phyloP scores from a whole-genome alignment of 2,797 vertebrate species.

The Eulemur coronatus region DNA sequence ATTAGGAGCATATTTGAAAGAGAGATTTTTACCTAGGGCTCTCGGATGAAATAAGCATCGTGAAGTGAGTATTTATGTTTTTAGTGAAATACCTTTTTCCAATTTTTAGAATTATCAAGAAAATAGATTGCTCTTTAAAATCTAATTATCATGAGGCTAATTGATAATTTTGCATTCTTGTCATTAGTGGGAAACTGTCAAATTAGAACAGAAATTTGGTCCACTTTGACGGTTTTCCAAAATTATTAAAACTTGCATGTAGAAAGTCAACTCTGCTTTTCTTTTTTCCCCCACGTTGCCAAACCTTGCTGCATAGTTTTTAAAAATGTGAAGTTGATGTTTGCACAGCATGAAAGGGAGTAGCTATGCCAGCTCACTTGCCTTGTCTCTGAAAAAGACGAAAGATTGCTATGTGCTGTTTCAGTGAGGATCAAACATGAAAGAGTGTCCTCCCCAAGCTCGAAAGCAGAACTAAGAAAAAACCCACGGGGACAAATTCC shows the following conservation, averaged over 20 bases:
- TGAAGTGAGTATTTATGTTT: neutral
- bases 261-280: conserved; percentile 51
- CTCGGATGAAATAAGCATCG: conserved; percentile 20
- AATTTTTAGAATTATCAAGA: conserved; percentile 51
- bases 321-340: conserved; percentile 56
- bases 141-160: conserved; percentile 34
- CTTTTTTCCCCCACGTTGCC: conserved; percentile 33
- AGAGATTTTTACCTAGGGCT: neutral
- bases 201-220: conserved; percentile 58
- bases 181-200: conserved; percentile 49
- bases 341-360: conserved; percentile 47
- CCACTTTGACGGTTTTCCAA: conserved; percentile 63
- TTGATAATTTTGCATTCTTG: conserved; percentile 25
- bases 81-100: conserved; percentile 6
- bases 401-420: conserved; percentile 55
- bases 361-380: neutral
- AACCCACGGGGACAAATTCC: neutral
- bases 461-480: conserved; percentile 35
- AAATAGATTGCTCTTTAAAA: conserved; percentile 46
- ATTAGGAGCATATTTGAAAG: neutral
- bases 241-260: conserved; percentile 54
- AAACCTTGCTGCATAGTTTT: conserved; percentile 21
- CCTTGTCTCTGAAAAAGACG: conserved; percentile 30
- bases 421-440: conserved; percentile 42
- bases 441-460: neutral